Conservation (phyloP, 2,888 invertebrate genomes). For the Dermolepida albohirtum region DNA sequence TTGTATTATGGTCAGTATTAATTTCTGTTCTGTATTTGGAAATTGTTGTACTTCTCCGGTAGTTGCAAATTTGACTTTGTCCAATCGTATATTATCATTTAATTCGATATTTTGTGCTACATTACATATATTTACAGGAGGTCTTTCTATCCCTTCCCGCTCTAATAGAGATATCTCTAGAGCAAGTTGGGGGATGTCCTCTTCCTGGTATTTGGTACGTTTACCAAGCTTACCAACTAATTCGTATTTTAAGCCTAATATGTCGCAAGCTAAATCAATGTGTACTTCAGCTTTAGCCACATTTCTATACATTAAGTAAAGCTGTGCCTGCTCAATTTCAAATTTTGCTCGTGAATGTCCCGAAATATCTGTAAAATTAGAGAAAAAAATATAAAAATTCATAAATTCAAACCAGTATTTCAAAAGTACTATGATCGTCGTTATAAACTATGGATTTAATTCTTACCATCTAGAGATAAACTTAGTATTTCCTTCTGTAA, state of each 20-base stretch:
- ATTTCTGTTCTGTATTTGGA: conserved; percentile 80
- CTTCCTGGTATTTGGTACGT: conserved; percentile 89
- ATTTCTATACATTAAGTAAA: conserved; percentile 80
- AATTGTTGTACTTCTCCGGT: conserved; percentile 65
- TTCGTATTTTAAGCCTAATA: conserved; percentile 75
- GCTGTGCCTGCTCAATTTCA: conserved; percentile 72
- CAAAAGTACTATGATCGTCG: no score
- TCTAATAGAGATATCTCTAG: conserved; percentile 72
- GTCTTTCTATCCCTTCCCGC: conserved; percentile 62
- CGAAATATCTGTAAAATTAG: conserved; percentile 37
- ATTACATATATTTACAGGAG: conserved; percentile 68
- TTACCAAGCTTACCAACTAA: conserved; percentile 86
- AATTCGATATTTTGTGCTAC: conserved; percentile 77
- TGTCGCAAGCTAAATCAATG: conserved; percentile 72
- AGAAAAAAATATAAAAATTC: not conserved
- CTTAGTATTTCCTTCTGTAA: conserved; percentile 60
- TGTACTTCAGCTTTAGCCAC: conserved; percentile 77
- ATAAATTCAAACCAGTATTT: no score
- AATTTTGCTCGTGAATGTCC: conserved; percentile 63
- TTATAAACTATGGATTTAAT: conserved; percentile 50
- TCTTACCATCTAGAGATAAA: conserved; percentile 61
- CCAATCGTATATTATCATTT: conserved; percentile 88
- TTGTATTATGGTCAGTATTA: conserved; percentile 81
- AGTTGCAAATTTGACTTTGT: conserved; percentile 79
- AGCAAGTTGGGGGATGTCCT: conserved; percentile 84